Base-by-base conservation (phyloP, 2,888 invertebrate genomes). In the Dasysyrphus albostriatus region DNA sequence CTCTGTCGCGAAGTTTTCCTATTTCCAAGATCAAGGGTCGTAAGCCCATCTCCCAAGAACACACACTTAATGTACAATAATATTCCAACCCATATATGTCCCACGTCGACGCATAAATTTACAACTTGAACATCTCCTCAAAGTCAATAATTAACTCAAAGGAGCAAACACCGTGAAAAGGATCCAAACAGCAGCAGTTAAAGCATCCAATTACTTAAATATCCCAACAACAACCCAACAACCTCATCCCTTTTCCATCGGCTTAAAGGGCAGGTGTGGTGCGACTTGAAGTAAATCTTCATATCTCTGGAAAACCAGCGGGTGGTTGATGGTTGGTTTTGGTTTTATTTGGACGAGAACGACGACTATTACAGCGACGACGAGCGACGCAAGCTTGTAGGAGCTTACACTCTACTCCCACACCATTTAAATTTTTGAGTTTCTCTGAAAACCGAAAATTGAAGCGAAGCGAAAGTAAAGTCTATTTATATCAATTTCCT, bases 401-500 rank as follows among this genome's bases (percentile, higher is more conserved):
- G 10, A 63, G 29, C 24, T 51, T 69, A 51, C n/a, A n/a, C 37
- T n/a, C 37, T 14, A 2, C n/a, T 9, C 51, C 54, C 34, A 14
- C 10, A 32, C 34, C 49, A 47, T 37, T 44, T 63, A 9, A 54
- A 24, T 3, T 24, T 37, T 49, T 65, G 19, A 67, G 16, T 44
- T 49, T 6, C 47, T 29, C 47, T 29, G 75, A 37, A 69, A 70
- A 34, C 70, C 39, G 32, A 73, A 51, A 37, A 73, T 59, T 72
- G 32, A 76, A 54, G 34, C 54, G 47, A 67, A 73, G 59, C 65
- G 51, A 65, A 51, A 54, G 39, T 39, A 78, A 90, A 90, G 89
- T 90, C 91, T 89, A 90, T 90, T 89, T 89, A 90, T 91, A 91
- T 91, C 91, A 90, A 90, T 91, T 91, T 91, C 89, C 90, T 89